Base-by-base conservation (phyloP, 2,113 vertebrate species). In the Ictidomys tridecemlineatus region DNA sequence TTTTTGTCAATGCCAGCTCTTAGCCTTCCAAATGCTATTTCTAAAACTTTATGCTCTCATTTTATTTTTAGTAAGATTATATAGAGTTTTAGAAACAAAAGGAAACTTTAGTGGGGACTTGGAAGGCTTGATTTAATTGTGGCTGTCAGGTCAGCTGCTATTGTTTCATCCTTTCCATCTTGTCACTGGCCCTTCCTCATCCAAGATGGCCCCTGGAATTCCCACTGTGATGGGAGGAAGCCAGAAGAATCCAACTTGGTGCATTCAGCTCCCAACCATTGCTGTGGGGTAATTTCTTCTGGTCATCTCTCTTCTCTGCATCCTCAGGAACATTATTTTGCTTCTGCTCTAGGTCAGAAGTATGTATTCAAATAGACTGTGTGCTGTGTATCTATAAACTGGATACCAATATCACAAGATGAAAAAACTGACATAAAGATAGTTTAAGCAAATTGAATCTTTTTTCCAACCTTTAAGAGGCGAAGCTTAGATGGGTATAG, bases 11-110 rank as follows among this genome's bases (percentile, higher is more conserved):
- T 97, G 96, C 95, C 97, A 97, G 87, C 85, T 95, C 83, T 39
- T 90, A n/a, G 93, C 32, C 48, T 94, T 94, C 95, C 84, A 94
- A 97, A 80, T 95, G 96, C 72, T 97, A 97, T 96, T 95, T 98
- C 96, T 93, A 94, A 97, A 98, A 78, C 78, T 77, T 78, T 92
- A 77, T 85, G 95, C 70, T 96, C 97, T 97, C 86, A 20, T 97
- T 97, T 97, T 90, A 96, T 97, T 97, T 95, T 97, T 92, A 73
- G 89, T 85, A 74, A 85, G 83, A 96, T 24, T 56, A 51, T 74
- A 96, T 74, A 96, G 92, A 91, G 58, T 94, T 94, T 93, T 87
- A 82, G 93, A 91, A 78, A 63, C 85, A 97, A 85, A 94, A 94
- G 58, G 87, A 93, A 83, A 20, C 37, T 77, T 70, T 12, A 37